Evolutionary conservation across 1,140 invertebrate genomes (phyloP), one percentile per base, ranked within the genome.

Genomic region (Meloidogyne hapla): DNA sequence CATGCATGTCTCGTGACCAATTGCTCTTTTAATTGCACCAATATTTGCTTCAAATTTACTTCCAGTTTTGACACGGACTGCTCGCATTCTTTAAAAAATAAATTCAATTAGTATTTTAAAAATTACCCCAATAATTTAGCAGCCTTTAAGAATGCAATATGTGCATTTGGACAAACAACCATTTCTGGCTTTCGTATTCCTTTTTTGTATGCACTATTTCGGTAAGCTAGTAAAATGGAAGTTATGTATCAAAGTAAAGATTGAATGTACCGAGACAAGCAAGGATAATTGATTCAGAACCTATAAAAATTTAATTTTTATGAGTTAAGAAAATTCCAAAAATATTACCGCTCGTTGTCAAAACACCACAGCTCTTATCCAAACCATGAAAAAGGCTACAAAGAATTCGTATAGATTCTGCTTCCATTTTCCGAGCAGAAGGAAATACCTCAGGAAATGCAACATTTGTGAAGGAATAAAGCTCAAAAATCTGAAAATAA

Each of bases 401-500:
- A 18, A 92, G 90, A 90, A 98, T 97, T 78, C 92, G 90, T 0
- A 99, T 92, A 56, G 99, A 91, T 90, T 99, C 96, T 0, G 95
- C 93, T 89, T 99, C 97, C 95, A 99, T 98, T 90, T 98, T 97
- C 80, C 94, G 93, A 21, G 96, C 88, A 18, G 95, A 95, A 28
- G 95, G 81, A 28, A 66, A 82, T 21, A 80, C 65, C 5, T 82
- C 81, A 40, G 79, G 77, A 67, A 84, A 82, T 8, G 38, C 80
- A 40, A 79, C 77, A 64, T 82, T 82, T 28, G 81, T 62, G 26
- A 69, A 78, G 26, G 69, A 68, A 38, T 77, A 82, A 13, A 82
- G 56, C n/a, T 82, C 79, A 45, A 83, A 82, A 6, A 82, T 72
- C 82, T 81, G 64, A 62, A 81, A 28, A 23, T 8, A 23, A 77